These are phyloP conservation scores for Diplolepis rosae DNA, from an alignment of 2,888 invertebrate genomes.

Conservation along the genomic window DNA sequence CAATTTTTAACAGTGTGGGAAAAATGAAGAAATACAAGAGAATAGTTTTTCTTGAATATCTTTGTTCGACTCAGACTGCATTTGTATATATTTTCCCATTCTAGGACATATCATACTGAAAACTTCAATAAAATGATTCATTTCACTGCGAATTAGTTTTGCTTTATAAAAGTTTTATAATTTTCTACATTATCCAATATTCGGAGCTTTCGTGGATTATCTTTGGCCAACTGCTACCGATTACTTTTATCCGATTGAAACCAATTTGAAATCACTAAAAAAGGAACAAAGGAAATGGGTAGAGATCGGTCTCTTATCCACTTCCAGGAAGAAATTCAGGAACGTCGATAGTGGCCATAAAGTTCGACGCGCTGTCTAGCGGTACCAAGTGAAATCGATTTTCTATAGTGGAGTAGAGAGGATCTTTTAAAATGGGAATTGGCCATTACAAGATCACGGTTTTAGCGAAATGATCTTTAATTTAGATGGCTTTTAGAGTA, in stretches of 20 bases:
- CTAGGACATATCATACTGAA: no score
- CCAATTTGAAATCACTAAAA: slow-evolving; percentile 30
- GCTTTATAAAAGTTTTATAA: slow-evolving; percentile 6
- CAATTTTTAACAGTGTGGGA: no score
- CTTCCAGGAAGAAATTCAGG: slow-evolving; percentile 30
- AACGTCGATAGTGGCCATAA: slow-evolving; percentile 26
- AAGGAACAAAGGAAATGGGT: slow-evolving; percentile 32
- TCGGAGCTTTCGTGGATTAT: slow-evolving; percentile 12
- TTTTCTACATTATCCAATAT: slow-evolving; percentile 14
- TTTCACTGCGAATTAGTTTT: slow-evolving; percentile 19
- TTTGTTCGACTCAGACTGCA: no score
- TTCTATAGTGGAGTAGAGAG: slow-evolving; percentile 34
- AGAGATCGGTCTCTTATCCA: slow-evolving; percentile 47
- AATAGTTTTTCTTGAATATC: no score
- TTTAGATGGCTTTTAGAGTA: slow-evolving; percentile 63
- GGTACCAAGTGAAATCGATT: slow-evolving; percentile 33
- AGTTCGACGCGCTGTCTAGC: slow-evolving; percentile 10
- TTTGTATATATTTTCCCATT: no score
- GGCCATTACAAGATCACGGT: slow-evolving; percentile 58
- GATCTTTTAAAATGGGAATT: slow-evolving; percentile 44
- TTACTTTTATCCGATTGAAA: slow-evolving; percentile 28
- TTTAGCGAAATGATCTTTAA: slow-evolving; percentile 64
- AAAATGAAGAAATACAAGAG: no score
- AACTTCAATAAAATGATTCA: no score
- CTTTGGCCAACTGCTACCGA: slow-evolving; percentile 27